phyloP scores from a whole-genome alignment of 1,140 invertebrate species.

The Apolygus lucorum region DNA sequence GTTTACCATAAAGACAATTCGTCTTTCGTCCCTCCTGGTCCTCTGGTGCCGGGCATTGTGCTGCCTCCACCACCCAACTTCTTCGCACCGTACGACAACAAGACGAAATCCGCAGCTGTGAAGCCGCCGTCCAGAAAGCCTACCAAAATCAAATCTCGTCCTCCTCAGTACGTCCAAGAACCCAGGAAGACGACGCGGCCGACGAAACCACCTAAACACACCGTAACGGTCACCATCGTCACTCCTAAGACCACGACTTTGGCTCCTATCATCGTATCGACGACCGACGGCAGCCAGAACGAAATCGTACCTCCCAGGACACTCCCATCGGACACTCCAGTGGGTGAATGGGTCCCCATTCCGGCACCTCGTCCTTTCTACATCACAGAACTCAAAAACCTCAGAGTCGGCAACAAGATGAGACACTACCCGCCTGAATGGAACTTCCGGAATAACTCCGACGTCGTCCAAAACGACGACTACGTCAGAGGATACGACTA shows the following conservation, averaged over 20 bases:
- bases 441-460: neutral
- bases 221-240: slow-evolving; percentile 35
- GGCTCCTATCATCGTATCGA: slow-evolving; percentile 23
- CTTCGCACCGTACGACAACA: slow-evolving; percentile 54
- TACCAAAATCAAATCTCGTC: slow-evolving; percentile 29
- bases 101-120: neutral
- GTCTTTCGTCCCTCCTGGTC: slow-evolving; percentile 67
- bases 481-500: neutral
- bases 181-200: slow-evolving; percentile 27
- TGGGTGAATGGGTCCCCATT: slow-evolving; percentile 34
- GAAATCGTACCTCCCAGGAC: slow-evolving; percentile 18
- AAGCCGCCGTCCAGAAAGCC: slow-evolving; percentile 27
- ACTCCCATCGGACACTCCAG: slow-evolving; percentile 24
- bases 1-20: slow-evolving; percentile 68
- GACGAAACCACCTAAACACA: slow-evolving; percentile 28
- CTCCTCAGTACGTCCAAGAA: slow-evolving; percentile 29
- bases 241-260: slow-evolving; percentile 32
- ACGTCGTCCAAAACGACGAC: neutral
- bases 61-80: slow-evolving; percentile 78
- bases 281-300: slow-evolving; percentile 20
- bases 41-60: slow-evolving; percentile 76
- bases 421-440: neutral
- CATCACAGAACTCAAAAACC: slow-evolving; percentile 30
- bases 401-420: slow-evolving; percentile 1
- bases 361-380: slow-evolving; percentile 34